Evolutionary conservation across 2,797 vertebrate species (phyloP).

Genomic region (Petrocephalus sullivani): DNA sequence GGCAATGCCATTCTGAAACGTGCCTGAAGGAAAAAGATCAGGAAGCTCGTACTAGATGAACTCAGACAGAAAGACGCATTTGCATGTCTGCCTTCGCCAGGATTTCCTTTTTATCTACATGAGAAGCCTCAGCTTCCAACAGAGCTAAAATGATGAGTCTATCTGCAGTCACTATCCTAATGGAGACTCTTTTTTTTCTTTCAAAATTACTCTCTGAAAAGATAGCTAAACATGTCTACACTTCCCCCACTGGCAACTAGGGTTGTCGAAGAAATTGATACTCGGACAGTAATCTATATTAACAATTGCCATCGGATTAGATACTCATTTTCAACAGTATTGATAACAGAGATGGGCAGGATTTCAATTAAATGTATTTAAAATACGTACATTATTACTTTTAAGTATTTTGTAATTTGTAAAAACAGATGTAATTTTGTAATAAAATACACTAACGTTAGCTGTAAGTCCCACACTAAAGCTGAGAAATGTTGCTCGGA

Average conservation of each 20-base stretch:
- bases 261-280: no score
- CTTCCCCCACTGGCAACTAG: background rate
- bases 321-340: no score
- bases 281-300: no score
- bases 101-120: background rate
- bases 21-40: slow-evolving; percentile 57
- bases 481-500: background rate
- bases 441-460: no score
- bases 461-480: no score
- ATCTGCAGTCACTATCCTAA: background rate
- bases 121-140: background rate
- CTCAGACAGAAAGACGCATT: background rate
- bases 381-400: no score
- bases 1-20: slow-evolving; percentile 81
- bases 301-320: no score
- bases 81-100: background rate
- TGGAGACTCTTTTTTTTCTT: background rate
- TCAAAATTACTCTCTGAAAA: background rate
- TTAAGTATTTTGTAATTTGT: no score
- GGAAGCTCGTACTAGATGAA: background rate
- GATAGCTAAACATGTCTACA: background rate
- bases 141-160: background rate
- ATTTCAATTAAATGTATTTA: no score
- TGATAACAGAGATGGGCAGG: no score
- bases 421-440: no score